phyloP scores from a whole-genome alignment of 2,797 vertebrate species.

The Trachops cirrhosus region DNA sequence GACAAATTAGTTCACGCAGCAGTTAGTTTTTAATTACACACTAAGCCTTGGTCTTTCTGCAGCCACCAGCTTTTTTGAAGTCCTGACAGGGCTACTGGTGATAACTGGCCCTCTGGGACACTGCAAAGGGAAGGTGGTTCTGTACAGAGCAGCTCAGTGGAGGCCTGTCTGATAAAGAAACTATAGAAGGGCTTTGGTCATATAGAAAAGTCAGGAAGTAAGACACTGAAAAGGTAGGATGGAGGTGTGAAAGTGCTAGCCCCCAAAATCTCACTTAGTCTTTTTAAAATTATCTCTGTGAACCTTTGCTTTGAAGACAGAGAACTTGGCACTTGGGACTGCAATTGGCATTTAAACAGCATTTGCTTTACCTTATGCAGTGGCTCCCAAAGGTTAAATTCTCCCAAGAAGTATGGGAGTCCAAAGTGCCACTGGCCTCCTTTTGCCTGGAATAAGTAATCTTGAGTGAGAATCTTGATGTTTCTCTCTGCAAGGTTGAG shows the following conservation, averaged over 20 bases:
- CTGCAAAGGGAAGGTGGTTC: neutral
- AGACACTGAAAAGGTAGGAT: neutral
- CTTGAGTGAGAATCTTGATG: neutral
- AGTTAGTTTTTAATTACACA: neutral
- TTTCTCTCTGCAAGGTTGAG: neutral
- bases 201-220: neutral
- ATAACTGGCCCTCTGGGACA: neutral
- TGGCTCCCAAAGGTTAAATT: neutral
- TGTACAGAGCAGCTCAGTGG: neutral
- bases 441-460: neutral
- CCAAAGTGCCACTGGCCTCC: neutral
- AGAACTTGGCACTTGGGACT: neutral
- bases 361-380: neutral
- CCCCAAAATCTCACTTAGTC: neutral
- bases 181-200: neutral
- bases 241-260: neutral
- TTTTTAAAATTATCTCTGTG: neutral
- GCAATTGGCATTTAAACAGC: neutral
- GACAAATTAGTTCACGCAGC: neutral
- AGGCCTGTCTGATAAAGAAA: neutral
- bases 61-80: neutral
- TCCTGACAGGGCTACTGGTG: neutral
- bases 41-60: neutral
- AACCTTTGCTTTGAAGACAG: neutral
- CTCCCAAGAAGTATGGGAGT: neutral